phyloP scores from a whole-genome alignment of 2,797 vertebrate genomes.

The Cephalopachus bancanus region DNA sequence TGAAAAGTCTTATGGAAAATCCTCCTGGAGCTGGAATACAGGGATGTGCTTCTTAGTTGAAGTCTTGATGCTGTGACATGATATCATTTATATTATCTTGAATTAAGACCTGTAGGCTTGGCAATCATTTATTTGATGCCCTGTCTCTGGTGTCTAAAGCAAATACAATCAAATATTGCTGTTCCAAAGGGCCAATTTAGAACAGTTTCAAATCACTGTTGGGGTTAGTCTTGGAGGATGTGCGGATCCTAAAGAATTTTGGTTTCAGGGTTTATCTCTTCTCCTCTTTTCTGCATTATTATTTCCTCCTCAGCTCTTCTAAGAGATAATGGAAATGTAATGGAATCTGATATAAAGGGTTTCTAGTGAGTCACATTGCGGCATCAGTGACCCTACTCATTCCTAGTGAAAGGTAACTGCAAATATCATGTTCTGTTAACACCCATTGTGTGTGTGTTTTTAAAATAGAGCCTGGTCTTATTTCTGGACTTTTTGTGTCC shows the following conservation, averaged over 20 bases:
- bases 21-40: neutral
- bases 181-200: neutral
- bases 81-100: neutral
- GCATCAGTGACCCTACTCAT: neutral
- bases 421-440: neutral
- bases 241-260: neutral
- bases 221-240: neutral
- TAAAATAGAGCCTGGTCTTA: slow-evolving; percentile 56
- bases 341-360: neutral
- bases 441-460: neutral
- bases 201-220: neutral
- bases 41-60: neutral
- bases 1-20: neutral
- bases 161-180: neutral
- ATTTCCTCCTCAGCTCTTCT: neutral
- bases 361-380: neutral
- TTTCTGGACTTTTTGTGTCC: neutral
- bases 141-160: neutral
- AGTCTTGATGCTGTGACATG: neutral
- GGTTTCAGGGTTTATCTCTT: neutral
- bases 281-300: neutral
- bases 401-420: neutral
- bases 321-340: neutral
- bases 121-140: neutral
- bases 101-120: neutral